phyloP scores from a whole-genome alignment of 2,888 invertebrate species.

The Perizoma flavofasciatum region DNA sequence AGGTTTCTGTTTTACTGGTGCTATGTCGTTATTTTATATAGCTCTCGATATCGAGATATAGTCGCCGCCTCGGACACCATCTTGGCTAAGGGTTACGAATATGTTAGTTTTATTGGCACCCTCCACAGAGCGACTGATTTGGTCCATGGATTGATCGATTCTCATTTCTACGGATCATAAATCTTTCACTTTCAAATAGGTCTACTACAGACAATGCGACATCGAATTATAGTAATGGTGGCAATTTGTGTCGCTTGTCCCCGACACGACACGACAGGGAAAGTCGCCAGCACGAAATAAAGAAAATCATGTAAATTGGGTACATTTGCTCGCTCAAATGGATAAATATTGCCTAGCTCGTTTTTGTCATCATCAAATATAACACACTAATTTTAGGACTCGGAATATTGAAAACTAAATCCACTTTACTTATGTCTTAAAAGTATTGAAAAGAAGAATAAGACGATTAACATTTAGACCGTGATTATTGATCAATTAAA shows the following conservation, averaged over 20 bases:
- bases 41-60: too few relatives aligned
- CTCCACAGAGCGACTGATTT: constrained; percentile 15
- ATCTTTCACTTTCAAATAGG: constrained; percentile 41
- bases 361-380: too few relatives aligned
- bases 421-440: too few relatives aligned
- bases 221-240: constrained; percentile 41
- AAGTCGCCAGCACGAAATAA: constrained; percentile 40
- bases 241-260: constrained; percentile 40
- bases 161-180: constrained; percentile 34
- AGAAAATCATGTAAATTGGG: constrained; percentile 42
- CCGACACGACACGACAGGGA: constrained; percentile 41
- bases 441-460: too few relatives aligned
- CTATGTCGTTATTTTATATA: too few relatives aligned
- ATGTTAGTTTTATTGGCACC: background rate
- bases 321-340: constrained; percentile 38
- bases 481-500: too few relatives aligned
- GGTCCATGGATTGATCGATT: constrained; percentile 27
- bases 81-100: too few relatives aligned
- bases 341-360: constrained; percentile 6
- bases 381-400: too few relatives aligned
- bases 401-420: too few relatives aligned
- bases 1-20: background rate
- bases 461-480: too few relatives aligned
- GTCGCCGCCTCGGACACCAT: too few relatives aligned
- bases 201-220: constrained; percentile 39